These are phyloP conservation scores for Yoshiicerus persimilis DNA, from an alignment of 1,140 invertebrate species.

Conservation along the genomic window DNA sequence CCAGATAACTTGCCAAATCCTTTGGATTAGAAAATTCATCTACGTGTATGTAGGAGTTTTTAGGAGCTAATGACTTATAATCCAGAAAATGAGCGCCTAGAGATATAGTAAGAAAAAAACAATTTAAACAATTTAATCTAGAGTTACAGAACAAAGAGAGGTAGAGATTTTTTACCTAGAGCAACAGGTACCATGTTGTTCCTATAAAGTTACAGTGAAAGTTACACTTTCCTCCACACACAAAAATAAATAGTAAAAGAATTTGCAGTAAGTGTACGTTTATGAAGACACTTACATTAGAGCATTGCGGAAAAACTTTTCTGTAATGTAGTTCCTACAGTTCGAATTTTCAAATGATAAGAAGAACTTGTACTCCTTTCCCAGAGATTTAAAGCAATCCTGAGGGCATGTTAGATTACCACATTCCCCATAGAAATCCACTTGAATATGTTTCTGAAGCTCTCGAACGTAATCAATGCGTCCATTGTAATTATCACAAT, in stretches of 20 bases:
- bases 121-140: no score
- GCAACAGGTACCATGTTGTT: constrained; percentile 66
- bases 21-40: constrained; percentile 57
- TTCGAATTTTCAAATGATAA: constrained; percentile 96
- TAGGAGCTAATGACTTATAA: constrained; percentile 63
- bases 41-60: constrained; percentile 66
- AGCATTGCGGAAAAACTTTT: constrained; percentile 93
- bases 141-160: no score
- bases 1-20: constrained; percentile 59
- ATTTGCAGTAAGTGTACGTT: no score
- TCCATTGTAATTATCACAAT: constrained; percentile 59
- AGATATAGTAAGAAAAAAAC: no score
- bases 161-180: no score
- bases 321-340: constrained; percentile 92
- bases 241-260: no score
- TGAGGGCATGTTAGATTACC: constrained; percentile 65
- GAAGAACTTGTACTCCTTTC: constrained; percentile 69
- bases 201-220: constrained; percentile 26
- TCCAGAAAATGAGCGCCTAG: constrained; percentile 61
- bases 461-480: constrained; percentile 61
- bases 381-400: not conserved
- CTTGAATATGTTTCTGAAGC: constrained; percentile 59
- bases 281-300: constrained; percentile 64
- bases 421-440: constrained; percentile 74
- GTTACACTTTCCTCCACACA: no score